phyloP scores from a whole-genome alignment of 30 jellyfish, hydroid and myxozoan genomes.

The Nemopilema nomurai region DNA sequence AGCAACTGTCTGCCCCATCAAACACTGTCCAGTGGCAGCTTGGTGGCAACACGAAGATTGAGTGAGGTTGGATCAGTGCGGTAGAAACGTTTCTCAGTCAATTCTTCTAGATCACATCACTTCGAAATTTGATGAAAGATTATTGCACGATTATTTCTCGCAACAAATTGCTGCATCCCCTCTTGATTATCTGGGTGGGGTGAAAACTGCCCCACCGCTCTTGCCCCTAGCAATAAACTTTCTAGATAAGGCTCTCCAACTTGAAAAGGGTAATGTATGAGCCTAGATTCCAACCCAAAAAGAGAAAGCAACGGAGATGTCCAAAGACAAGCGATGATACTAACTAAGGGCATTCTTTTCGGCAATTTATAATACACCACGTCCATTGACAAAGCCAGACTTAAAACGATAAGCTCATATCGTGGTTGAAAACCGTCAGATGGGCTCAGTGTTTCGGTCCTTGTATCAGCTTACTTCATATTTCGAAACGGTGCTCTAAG shows the following conservation, averaged over 20 bases:
- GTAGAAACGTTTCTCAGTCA: too few species aligned
- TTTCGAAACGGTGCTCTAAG: background rate
- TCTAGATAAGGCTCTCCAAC: too few species aligned
- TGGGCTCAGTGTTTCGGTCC: conserved; percentile 15
- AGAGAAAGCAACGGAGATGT: background rate
- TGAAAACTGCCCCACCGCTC: too few species aligned
- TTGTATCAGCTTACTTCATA: background rate
- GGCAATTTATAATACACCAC: conserved; percentile 49
- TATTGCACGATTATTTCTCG: too few species aligned
- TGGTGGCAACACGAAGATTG: background rate
- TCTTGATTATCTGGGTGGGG: too few species aligned
- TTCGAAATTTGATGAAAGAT: too few species aligned
- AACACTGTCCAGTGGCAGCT: background rate
- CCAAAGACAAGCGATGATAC: conserved; percentile 1
- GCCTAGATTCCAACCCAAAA: background rate
- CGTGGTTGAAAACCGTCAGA: conserved; percentile 37
- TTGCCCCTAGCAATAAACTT: too few species aligned
- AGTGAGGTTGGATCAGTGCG: too few species aligned
- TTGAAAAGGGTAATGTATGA: background rate
- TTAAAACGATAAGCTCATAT: conserved; percentile 55
- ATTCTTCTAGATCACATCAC: too few species aligned
- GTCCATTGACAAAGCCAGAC: conserved; percentile 39
- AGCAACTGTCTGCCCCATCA: background rate
- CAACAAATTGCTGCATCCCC: too few species aligned
- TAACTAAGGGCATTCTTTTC: conserved; percentile 43